Evolutionary conservation across 2,113 vertebrate genomes (phyloP), one percentile per base, ranked within the genome.

Genomic region (Leuciscus idus): DNA sequence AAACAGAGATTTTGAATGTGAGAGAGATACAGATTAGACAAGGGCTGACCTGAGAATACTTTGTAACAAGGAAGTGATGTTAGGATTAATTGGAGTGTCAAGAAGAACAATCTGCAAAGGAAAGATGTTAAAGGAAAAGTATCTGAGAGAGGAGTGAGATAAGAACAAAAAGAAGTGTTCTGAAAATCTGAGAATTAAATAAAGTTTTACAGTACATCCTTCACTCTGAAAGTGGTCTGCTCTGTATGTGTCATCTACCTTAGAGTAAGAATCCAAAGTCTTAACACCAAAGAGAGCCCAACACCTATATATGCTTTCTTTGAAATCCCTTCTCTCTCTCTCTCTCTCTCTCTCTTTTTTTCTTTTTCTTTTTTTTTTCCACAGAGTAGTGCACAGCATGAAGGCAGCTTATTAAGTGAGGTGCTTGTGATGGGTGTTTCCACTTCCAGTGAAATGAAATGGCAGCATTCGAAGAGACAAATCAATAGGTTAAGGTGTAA

Each of bases 401-500:
- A 59, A 79, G 36, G 33, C 52, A 13, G 50, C 75, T 52, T 62
- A 70, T 79, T 87, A 80, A 48, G 9, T 13, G 36, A 73, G 21
- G 52, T 79, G 61, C 74, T 73, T 74, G 85, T 50, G 78, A 81
- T 84, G 48, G 74, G 17, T 77, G 64, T 73, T 83, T 62, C 62
- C 75, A 74, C 50, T 78, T 78, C n/a, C n/a, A 72, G 36, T 50
- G 48, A 55, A 62, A 76, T 30, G 28, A 83, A 83, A 76, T 55
- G 82, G 28, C 33, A 73, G 62, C 43, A 21, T 62, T 84, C 39
- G 59, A 48, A 84, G 15, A 64, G 82, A 52, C 36, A 79, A 62
- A 81, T 85, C 78, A 86, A 74, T 86, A 81, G 68, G 52, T 81
- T 81, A 62, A 48, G 19, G 78, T 28, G 57, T 75, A 73, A 79